These are phyloP conservation scores for Nebria ingens DNA, from an alignment of 1,140 invertebrate species.

Conservation along the genomic window DNA sequence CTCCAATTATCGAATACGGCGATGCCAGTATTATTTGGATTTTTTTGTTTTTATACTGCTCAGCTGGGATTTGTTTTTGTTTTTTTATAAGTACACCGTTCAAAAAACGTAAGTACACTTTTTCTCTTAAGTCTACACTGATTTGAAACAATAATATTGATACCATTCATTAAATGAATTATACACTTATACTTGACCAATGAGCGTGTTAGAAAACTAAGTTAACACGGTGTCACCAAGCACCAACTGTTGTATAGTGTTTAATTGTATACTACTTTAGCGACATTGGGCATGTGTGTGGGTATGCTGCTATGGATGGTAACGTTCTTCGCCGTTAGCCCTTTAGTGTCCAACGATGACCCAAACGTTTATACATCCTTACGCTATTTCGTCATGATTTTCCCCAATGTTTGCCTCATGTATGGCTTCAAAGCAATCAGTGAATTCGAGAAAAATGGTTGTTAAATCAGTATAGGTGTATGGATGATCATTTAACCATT, in stretches of 20 bases:
- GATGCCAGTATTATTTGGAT: slow-evolving; percentile 37
- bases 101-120: slow-evolving; percentile 38
- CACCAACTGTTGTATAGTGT: too few species aligned
- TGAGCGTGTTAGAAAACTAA: too few species aligned
- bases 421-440: slow-evolving; percentile 26
- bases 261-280: slow-evolving; percentile 8
- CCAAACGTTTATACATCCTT: neutral
- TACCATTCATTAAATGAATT: too few species aligned
- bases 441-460: slow-evolving; percentile 28
- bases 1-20: slow-evolving; percentile 36
- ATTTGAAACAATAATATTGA: too few species aligned
- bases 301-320: slow-evolving; percentile 24
- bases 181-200: neutral
- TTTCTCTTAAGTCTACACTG: slow-evolving; percentile 4
- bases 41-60: slow-evolving; percentile 35
- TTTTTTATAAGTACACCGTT: slow-evolving; percentile 44
- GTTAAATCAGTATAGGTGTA: slow-evolving; percentile 2
- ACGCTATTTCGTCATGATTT: slow-evolving; percentile 20
- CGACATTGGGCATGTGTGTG: slow-evolving; percentile 3
- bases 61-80: slow-evolving; percentile 32
- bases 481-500: too few species aligned
- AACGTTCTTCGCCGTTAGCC: slow-evolving; percentile 16
- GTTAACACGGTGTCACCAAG: too few species aligned
- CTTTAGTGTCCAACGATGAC: neutral
- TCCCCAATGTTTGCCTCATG: slow-evolving; percentile 28